Base-by-base conservation (phyloP, 2,888 invertebrate species). In the Empis livida region DNA sequence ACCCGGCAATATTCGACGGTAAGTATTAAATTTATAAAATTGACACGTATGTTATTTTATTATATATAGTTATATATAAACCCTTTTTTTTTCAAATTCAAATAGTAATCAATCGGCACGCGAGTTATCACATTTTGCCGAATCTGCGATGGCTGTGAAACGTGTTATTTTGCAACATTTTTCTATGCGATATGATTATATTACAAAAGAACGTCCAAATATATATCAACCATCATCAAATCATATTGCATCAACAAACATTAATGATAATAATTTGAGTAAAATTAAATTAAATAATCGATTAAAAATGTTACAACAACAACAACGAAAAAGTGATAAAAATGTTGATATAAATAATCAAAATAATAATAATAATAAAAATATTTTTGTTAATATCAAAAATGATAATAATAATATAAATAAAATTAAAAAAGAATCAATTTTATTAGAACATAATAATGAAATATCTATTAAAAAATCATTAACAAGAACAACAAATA, bases 31-130 rank as follows among this genome's bases (percentile, higher is more conserved):
- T n/a, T n/a, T n/a, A n/a, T n/a, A n/a, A n/a, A n/a, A 40, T 17
- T 13, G n/a, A 17, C 4, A 16, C n/a, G n/a, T n/a, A n/a, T n/a
- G n/a, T n/a, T n/a, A n/a, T n/a, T n/a, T n/a, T n/a, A n/a, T n/a
- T n/a, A n/a, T n/a, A 16, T 16, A 10, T n/a, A 38, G 8, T 10
- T 10, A 23, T 27, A 8, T 11, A 20, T 32, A 10, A 35, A 13
- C 27, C 32, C 42, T 5, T n/a, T 17, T 30, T 39, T 43, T 13
- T 35, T n/a, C 48, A 47, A 37, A 45, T 51, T 15, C 52, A n/a
- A n/a, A n/a, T n/a, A 86, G 92, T 67, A 95, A 95, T 74, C 91
- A 94, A 75, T 94, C 94, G 58, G 93, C 93, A 49, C 83, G 90
- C 62, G 94, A 96, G 71, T 75, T 97, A 61, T 92, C 93, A 51